These are phyloP conservation scores for Piaya cayana DNA, from an alignment of 2,113 vertebrate genomes.

Conservation along the genomic window DNA sequence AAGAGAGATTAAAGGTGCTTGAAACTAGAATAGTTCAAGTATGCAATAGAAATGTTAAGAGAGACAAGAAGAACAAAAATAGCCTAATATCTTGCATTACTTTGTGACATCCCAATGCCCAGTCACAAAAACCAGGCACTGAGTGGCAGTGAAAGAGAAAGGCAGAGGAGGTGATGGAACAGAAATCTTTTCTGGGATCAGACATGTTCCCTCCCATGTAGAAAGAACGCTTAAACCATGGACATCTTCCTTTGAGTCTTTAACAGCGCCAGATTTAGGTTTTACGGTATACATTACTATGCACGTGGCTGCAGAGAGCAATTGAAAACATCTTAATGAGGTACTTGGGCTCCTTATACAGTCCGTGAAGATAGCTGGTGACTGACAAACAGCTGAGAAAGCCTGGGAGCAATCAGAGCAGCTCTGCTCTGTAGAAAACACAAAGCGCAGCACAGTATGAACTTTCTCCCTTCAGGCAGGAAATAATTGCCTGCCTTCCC, in stretches of 20 bases:
- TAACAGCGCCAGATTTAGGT: neutral
- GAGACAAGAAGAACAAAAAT: neutral
- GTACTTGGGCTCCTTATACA: slow-evolving; percentile 23
- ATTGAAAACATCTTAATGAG: slow-evolving; percentile 58
- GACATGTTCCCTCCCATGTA: neutral
- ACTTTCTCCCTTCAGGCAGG: slow-evolving; percentile 64
- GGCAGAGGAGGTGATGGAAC: neutral
- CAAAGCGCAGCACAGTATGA: slow-evolving; percentile 29
- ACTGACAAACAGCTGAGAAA: slow-evolving; percentile 61
- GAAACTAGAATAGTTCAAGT: neutral
- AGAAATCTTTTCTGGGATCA: neutral
- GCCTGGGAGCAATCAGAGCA: slow-evolving; percentile 18
- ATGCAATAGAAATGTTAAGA: neutral
- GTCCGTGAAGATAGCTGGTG: slow-evolving; percentile 33
- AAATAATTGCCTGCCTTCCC: slow-evolving; percentile 66
- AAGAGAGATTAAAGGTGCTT: neutral
- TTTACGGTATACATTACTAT: slow-evolving; percentile 6
- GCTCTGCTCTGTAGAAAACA: slow-evolving; percentile 41
- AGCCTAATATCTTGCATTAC: neutral
- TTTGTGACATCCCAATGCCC: neutral
- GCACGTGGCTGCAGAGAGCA: neutral
- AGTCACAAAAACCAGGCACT: neutral
- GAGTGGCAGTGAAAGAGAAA: neutral
- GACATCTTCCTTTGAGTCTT: slow-evolving; percentile 1
- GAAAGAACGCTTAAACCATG: neutral